Percentiles rank a stretch among this genome's conserved stretches.
phyloP scores from a whole-genome alignment of 1,140 invertebrate species.

The Nomia melanderi region DNA sequence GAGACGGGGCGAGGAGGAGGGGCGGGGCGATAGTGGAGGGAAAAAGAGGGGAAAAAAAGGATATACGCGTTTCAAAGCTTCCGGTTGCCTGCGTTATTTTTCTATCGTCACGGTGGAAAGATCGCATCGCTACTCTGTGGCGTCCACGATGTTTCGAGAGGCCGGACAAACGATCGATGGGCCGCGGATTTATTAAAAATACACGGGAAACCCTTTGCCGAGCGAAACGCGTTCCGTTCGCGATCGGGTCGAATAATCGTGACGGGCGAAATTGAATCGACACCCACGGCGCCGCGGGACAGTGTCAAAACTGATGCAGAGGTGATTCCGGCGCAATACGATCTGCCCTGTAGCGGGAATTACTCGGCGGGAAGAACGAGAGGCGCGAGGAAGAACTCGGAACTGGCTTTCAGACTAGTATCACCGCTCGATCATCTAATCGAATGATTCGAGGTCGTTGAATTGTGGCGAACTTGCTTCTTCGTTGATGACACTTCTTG shows the following conservation, averaged over 20 bases:
- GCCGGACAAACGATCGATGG: not conserved
- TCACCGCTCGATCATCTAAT: no score
- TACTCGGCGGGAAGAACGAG: constrained; percentile 49
- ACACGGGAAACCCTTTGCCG: constrained; percentile 18
- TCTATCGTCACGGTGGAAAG: constrained; percentile 12
- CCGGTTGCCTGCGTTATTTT: constrained; percentile 32
- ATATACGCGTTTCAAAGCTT: constrained; percentile 32
- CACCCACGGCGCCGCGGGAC: not conserved
- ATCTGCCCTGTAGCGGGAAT: constrained; percentile 56
- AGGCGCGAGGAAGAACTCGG: constrained; percentile 14
- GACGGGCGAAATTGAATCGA: not conserved
- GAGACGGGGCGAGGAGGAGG: no score
- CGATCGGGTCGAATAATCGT: not conserved
- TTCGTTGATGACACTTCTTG: no score
- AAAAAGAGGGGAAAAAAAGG: no score
- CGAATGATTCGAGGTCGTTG: not conserved
- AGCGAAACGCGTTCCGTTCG: constrained; percentile 9
- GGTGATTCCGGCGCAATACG: constrained; percentile 70
- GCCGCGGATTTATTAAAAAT: constrained; percentile 7
- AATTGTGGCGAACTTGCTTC: no score
- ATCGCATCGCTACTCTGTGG: not conserved
- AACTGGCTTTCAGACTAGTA: not conserved
- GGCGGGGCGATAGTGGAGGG: no score
- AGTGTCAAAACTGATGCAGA: constrained; percentile 51
- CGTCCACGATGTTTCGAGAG: constrained; percentile 20